These are phyloP conservation scores for Clarias platycephalus DNA, from an alignment of 2,797 vertebrate genomes.

Conservation along the genomic window DNA sequence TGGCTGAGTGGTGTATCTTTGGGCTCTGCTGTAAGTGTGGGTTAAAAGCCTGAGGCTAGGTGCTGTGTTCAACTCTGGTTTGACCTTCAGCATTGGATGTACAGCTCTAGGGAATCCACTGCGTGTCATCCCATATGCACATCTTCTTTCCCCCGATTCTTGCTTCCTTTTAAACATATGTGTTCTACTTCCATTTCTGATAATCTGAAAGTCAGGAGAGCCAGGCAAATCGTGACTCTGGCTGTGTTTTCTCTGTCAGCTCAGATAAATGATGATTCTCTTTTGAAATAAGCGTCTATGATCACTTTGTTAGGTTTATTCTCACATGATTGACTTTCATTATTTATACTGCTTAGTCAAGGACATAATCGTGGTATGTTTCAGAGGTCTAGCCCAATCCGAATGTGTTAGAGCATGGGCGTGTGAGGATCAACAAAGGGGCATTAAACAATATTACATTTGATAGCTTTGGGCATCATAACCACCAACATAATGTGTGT, in stretches of 20 bases:
- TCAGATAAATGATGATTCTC: constrained; percentile 18
- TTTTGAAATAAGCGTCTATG: constrained; percentile 42
- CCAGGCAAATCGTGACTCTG: constrained; percentile 2
- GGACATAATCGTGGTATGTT: neutral
- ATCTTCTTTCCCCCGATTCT: neutral
- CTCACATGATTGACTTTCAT: constrained; percentile 33
- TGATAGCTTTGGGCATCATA: constrained; percentile 23
- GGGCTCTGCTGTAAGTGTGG: constrained; percentile 30
- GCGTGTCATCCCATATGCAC: neutral
- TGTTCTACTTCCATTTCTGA: constrained; percentile 28
- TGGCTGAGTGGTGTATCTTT: neutral
- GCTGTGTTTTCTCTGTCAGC: constrained; percentile 10
- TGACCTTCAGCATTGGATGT: constrained; percentile 49
- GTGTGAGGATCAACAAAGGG: constrained; percentile 22
- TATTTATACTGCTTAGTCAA: constrained; percentile 23
- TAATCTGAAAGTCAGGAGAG: constrained; percentile 7
- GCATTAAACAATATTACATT: constrained; percentile 28
- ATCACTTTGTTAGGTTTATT: constrained; percentile 42
- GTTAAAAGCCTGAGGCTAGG: constrained; percentile 33
- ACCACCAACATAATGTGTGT: constrained; percentile 20
- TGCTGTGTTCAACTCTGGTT: constrained; percentile 30
- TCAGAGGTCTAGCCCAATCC: constrained; percentile 26
- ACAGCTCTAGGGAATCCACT: constrained; percentile 26
- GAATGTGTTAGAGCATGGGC: constrained; percentile 29
- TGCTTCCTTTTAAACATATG: constrained; percentile 10